phyloP scores from a whole-genome alignment of 2,113 vertebrate species.

The Gobiocypris rarus region DNA sequence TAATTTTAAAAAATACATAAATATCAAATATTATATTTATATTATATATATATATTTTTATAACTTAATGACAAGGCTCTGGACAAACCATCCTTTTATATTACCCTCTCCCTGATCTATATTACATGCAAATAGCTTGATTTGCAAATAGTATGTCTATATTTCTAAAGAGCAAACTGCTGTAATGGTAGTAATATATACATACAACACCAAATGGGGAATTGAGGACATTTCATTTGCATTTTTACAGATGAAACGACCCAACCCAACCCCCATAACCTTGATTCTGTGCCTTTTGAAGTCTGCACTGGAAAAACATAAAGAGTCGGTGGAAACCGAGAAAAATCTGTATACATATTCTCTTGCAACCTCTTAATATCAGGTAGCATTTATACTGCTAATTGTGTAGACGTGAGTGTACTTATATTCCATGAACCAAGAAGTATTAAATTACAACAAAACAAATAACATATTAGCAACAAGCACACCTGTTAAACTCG shows the following conservation, averaged over 20 bases:
- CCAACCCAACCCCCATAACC: conserved; percentile 16
- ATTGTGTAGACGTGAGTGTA: not conserved
- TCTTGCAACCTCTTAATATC: not conserved
- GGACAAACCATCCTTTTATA: not conserved
- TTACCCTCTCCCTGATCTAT: not conserved
- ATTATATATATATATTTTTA: conserved; percentile 11
- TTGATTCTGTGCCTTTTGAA: conserved; percentile 23
- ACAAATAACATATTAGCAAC: conserved; percentile 1
- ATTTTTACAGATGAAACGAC: conserved; percentile 1
- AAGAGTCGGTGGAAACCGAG: not conserved
- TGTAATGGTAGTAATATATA: not conserved
- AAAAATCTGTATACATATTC: not conserved
- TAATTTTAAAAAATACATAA: too few species aligned
- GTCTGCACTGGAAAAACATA: not conserved
- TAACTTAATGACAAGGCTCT: not conserved
- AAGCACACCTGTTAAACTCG: not conserved
- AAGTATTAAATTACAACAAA: conserved; percentile 6
- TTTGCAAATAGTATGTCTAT: not conserved
- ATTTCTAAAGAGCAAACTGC: not conserved
- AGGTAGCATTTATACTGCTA: not conserved
- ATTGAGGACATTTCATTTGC: conserved; percentile 7
- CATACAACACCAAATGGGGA: not conserved
- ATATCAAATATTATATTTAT: too few species aligned
- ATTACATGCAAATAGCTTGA: conserved; percentile 22
- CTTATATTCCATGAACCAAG: not conserved